phyloP scores from a whole-genome alignment of 1,140 invertebrate species.

The Pachypsylla venusta region DNA sequence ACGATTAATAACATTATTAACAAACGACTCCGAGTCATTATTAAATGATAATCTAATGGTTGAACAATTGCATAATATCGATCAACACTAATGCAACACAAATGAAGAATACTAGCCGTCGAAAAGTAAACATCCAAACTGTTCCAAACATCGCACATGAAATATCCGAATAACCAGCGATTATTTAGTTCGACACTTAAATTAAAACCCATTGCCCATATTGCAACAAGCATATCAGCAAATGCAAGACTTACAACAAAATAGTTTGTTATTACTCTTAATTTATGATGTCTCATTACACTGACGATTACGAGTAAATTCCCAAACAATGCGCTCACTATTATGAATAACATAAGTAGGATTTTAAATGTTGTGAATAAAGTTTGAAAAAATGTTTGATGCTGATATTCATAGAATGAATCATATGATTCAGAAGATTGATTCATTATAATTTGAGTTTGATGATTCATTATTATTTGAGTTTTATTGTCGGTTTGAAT shows the following conservation, averaged over 20 bases:
- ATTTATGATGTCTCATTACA: slow-evolving; percentile 49
- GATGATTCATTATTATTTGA: too few relatives aligned
- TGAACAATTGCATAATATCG: slow-evolving; percentile 80
- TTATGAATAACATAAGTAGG: slow-evolving; percentile 64
- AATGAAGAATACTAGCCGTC: slow-evolving; percentile 82
- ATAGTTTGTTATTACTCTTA: slow-evolving; percentile 82
- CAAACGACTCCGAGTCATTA: slow-evolving; percentile 69
- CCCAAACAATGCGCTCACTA: slow-evolving; percentile 69
- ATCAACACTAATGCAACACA: slow-evolving; percentile 90
- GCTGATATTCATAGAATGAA: too few relatives aligned
- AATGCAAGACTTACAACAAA: slow-evolving; percentile 87
- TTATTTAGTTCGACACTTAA: slow-evolving; percentile 66
- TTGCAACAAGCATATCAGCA: slow-evolving; percentile 79
- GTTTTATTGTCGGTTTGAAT: too few relatives aligned
- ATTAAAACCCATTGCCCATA: slow-evolving; percentile 93
- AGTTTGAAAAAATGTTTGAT: too few relatives aligned
- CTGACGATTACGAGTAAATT: slow-evolving; percentile 73
- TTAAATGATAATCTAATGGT: slow-evolving; percentile 74
- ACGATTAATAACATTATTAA: slow-evolving; percentile 67
- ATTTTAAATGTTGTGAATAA: slow-evolving; percentile 41
- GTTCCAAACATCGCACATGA: slow-evolving; percentile 90
- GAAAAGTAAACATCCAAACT: slow-evolving; percentile 91
- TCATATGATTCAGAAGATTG: too few relatives aligned
- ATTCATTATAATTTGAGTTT: too few relatives aligned
- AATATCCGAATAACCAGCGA: slow-evolving; percentile 70